phyloP scores from a whole-genome alignment of 2,113 vertebrate species.

The Thamnophis sirtalis region DNA sequence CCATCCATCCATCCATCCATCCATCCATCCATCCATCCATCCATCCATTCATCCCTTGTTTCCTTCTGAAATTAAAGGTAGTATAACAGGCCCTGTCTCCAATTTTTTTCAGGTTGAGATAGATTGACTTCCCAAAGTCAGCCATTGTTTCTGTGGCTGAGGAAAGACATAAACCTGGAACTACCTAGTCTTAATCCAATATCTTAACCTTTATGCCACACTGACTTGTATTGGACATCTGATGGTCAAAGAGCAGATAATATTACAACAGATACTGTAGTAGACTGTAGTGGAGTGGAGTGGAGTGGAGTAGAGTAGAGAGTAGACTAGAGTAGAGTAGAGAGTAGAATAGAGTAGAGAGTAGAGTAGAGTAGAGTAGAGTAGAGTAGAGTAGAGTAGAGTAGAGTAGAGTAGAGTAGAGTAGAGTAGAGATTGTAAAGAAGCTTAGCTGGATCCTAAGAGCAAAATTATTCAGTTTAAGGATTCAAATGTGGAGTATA shows the following conservation, averaged over 20 bases:
- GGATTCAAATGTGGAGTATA: background rate
- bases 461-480: background rate
- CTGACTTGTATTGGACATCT: background rate
- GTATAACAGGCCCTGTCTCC: background rate
- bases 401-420: no score
- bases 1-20: background rate
- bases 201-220: background rate
- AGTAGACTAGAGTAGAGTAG: no score
- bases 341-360: background rate
- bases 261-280: no score
- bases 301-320: no score
- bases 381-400: no score
- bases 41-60: background rate
- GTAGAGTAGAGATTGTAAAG: background rate
- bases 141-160: background rate
- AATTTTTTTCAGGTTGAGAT: background rate
- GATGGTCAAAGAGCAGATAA: background rate
- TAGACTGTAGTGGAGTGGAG: no score
- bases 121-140: background rate
- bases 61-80: background rate
- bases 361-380: background rate
- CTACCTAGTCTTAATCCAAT: background rate
- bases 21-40: no score
- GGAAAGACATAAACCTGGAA: background rate
- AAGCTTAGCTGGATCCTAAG: background rate